Conservation (phyloP, 2,888 invertebrate genomes). For the Scaptodrosophila latifasciaeformis region DNA sequence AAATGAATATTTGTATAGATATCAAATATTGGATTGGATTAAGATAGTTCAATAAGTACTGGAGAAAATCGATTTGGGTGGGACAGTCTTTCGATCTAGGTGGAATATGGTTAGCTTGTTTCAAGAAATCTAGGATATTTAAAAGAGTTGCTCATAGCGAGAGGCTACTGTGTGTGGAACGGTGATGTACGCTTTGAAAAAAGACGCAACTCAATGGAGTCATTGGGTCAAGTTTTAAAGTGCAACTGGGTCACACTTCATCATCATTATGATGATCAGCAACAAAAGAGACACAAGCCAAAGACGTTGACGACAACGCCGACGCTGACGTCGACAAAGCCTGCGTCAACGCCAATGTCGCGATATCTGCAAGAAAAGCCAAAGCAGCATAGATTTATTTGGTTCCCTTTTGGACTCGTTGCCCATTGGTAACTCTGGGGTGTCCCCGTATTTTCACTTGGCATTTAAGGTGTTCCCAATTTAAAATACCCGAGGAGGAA, state of each 20-base stretch:
- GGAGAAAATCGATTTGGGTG: too few relatives aligned
- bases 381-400: slow-evolving; percentile 12
- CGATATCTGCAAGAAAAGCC: slow-evolving; percentile 21
- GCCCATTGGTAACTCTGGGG: slow-evolving; percentile 43
- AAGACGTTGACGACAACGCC: slow-evolving; percentile 17
- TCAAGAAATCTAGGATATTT: too few relatives aligned
- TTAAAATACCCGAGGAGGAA: slow-evolving; percentile 18
- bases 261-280: slow-evolving; percentile 29
- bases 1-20: too few relatives aligned
- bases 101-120: too few relatives aligned
- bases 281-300: too few relatives aligned
- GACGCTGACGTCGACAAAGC: slow-evolving; percentile 15
- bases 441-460: slow-evolving; percentile 53
- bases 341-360: slow-evolving; percentile 24
- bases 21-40: too few relatives aligned
- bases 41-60: too few relatives aligned
- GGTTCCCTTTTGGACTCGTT: slow-evolving; percentile 8
- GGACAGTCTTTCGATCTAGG: too few relatives aligned
- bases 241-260: slow-evolving; percentile 69
- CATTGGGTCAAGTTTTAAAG: slow-evolving; percentile 71
- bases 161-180: too few relatives aligned
- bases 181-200: too few relatives aligned
- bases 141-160: too few relatives aligned
- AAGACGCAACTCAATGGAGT: slow-evolving; percentile 64
- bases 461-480: slow-evolving; percentile 52